Evolutionary conservation across 2,888 invertebrate species (phyloP).

Genomic region (Gibbula magus): DNA sequence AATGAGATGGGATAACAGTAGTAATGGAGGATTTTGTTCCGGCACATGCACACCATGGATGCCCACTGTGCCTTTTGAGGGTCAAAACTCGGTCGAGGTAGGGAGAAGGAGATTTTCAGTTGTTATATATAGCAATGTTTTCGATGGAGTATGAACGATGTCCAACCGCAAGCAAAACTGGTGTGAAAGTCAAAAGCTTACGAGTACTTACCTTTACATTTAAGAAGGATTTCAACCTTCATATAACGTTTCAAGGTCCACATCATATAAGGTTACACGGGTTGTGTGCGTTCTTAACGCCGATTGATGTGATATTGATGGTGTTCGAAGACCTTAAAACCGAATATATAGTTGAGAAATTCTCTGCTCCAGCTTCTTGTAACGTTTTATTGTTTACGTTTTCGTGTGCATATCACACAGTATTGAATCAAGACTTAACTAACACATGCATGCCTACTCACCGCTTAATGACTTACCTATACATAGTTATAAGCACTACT

Average conservation of each 20-base stretch:
- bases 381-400: no score
- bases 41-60: constrained; percentile 51
- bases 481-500: background rate
- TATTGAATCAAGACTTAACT: no score
- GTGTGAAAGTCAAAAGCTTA: background rate
- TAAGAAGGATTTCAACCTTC: no score
- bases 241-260: no score
- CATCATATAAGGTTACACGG: no score
- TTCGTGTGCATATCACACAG: background rate
- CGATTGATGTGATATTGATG: no score
- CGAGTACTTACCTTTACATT: no score
- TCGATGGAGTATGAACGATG: background rate
- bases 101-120: background rate
- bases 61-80: constrained; percentile 35
- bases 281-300: no score
- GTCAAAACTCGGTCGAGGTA: constrained; percentile 54
- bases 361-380: no score
- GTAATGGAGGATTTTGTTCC: constrained; percentile 57
- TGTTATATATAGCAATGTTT: background rate
- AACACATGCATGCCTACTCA: no score
- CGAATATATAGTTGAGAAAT: no score
- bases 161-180: background rate
- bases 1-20: constrained; percentile 68
- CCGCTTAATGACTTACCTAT: background rate
- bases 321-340: no score